Base-by-base conservation (phyloP, 2,113 vertebrate genomes). In the Indri indri region DNA sequence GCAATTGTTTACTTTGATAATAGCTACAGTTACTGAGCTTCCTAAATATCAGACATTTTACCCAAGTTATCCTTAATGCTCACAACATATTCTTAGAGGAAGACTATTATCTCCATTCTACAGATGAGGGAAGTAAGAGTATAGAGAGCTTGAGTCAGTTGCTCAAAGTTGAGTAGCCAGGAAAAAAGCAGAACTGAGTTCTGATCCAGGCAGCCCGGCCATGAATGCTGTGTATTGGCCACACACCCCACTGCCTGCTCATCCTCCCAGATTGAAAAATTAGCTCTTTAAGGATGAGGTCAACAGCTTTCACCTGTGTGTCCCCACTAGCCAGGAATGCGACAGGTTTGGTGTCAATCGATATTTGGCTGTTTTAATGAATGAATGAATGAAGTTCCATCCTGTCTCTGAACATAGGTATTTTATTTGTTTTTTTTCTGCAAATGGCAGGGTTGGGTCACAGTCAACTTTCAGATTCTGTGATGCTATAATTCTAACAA, bases 401-500 rank as follows among this genome's bases (percentile, higher is more conserved):
- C 14, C 18, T 84, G 10, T 73, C 70, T 50, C 47, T 61, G 25
- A 88, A 65, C 8, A 32, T 27, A 59, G 22, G 5, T 59, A 59
- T 89, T 63, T 57, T 57, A 37, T 59, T 59, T 73, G 42, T 76
- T 27, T 81, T 17, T 73, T 54, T 96, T 80, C 66, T 65, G 13
- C 34, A 91, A 88, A 82, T 77, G 34, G 66, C 45, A 66, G 47
- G 11, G 9, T 25, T 83, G 16, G 70, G 37, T 71, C 73, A 50
- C 10, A 32, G 57, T 50, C 57, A 52, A 17, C 42, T 52, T 84
- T 93, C 73, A 42, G 74, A 83, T 91, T 63, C 73, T 59, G 30
- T 61, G 85, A 95, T 47, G 45, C 57, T 71, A 13, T 40, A 70
- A 40, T 61, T 91, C 95, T 90, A 61, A 93, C 57, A 50, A 96